phyloP scores from a whole-genome alignment of 2,797 vertebrate genomes.

The Coregonus suidteri region DNA sequence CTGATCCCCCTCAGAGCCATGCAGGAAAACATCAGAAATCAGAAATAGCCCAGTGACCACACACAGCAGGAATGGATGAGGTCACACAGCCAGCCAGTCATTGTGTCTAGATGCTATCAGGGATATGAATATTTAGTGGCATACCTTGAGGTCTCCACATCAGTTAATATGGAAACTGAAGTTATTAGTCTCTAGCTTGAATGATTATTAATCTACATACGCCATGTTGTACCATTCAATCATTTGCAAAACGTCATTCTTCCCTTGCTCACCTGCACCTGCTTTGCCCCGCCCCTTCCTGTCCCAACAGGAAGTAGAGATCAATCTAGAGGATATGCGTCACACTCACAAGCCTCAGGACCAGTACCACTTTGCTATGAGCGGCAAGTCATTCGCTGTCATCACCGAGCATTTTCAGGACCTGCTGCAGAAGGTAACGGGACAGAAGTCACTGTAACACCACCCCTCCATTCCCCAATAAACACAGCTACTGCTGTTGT shows the following conservation, averaged over 20 bases:
- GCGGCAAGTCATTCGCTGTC: conserved; percentile 92
- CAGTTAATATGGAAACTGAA: neutral
- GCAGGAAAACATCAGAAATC: neutral
- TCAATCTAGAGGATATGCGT: conserved; percentile 83
- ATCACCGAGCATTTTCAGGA: conserved; percentile 96
- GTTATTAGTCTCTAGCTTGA: neutral
- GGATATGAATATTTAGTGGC: no score
- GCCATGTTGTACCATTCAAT: neutral
- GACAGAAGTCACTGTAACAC: neutral
- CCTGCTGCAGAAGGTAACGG: conserved; percentile 89
- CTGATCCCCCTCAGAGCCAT: no score
- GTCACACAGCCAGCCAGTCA: neutral
- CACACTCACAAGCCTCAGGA: conserved; percentile 75
- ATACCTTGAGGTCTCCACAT: no score
- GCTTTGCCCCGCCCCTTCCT: neutral
- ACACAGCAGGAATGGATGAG: conserved; percentile 6
- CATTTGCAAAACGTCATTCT: neutral
- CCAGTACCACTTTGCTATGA: conserved; percentile 96
- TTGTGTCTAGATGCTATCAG: neutral
- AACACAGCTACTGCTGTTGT: neutral
- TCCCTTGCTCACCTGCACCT: no score
- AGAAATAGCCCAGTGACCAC: conserved; percentile 10
- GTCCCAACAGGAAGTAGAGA: conserved; percentile 82
- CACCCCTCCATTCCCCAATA: no score
- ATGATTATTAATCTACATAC: neutral